Evolutionary conservation across 2,113 vertebrate genomes (phyloP).

Genomic region (Tetrax tetrax): DNA sequence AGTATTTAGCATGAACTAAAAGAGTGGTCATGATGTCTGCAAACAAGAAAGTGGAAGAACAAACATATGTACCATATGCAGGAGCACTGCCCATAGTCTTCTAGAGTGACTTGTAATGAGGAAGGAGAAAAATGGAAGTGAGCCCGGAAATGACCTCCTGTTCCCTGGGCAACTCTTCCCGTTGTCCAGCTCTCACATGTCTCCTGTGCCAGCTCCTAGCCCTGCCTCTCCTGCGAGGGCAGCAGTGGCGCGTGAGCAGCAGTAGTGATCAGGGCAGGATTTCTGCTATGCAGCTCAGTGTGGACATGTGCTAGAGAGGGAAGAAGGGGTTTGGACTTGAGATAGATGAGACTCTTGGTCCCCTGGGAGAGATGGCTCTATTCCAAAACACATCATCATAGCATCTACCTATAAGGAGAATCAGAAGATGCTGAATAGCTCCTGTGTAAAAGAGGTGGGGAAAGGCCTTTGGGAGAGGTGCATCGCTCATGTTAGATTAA

Average conservation of each 20-base stretch:
- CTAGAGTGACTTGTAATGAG: background rate
- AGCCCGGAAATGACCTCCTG: background rate
- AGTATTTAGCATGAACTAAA: background rate
- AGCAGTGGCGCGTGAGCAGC: background rate
- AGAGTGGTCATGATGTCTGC: background rate
- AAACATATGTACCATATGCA: accelerated
- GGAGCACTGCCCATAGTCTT: background rate
- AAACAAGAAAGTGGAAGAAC: background rate
- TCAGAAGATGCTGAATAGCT: background rate
- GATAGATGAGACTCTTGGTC: background rate
- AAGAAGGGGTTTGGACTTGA: background rate
- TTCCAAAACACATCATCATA: background rate
- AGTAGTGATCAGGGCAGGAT: background rate
- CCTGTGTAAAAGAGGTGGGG: background rate
- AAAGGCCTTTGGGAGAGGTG: background rate
- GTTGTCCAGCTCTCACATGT: background rate
- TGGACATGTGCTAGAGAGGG: background rate
- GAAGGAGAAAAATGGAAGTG: background rate
- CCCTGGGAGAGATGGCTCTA: background rate
- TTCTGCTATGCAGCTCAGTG: background rate
- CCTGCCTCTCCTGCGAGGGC: background rate
- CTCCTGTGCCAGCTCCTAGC: background rate
- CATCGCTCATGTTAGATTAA: background rate
- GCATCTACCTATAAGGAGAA: background rate
- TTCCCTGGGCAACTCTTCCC: background rate